Evolutionary conservation across 1,140 invertebrate genomes (phyloP), one percentile per base, ranked within the genome.

Genomic region (Calosoma granatense): DNA sequence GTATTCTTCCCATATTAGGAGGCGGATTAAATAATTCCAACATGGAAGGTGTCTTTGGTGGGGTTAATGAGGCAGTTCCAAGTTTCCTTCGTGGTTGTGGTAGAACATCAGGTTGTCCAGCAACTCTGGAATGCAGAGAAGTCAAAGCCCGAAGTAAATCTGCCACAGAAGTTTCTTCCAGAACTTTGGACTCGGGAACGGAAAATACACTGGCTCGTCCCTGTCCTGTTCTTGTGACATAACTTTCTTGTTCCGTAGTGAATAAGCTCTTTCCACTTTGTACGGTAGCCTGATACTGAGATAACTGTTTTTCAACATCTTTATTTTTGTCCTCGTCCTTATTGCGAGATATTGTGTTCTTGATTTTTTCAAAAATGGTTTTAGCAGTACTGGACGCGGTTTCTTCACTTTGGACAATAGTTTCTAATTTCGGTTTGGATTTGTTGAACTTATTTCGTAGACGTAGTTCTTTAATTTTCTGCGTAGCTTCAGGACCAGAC

Each of bases 91-190:
- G 72, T 2, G 76, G 73, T 47, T 67, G 66, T 20, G 12, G 60
- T 17, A 0, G 58, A 4, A 51, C 61, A 51, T 12, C 56, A 59
- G 22, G 55, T 57, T 43, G 57, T 26, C 23, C 55, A 11, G 11
- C 52, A 17, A 22, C 9, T n/a, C 12, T 17, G 2, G 2, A 51
- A 20, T n/a, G 43, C 22, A 2, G 22, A n/a, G 55, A 78, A 20
- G 84, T 81, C 14, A 90, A 65, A 0, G 85, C 84, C 23, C 86
- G 72, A 14, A 88, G 73, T 19, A 89, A 78, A 70, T 89, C 86
- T 1, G 85, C 85, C 11, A 89, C 71, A 17, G 84, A 87, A 0
- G 86, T 89, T 63, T 87, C 81, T 72, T 89, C 86, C 41, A 88
- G 70, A 20, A 88, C 73, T 64, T 78, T 76, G 19, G 80, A 78